Percentiles rank a stretch among this genome's conserved stretches.
Evolutionary conservation across 2,797 vertebrate genomes (phyloP).

Genomic region (Emydoidea blandingii): DNA sequence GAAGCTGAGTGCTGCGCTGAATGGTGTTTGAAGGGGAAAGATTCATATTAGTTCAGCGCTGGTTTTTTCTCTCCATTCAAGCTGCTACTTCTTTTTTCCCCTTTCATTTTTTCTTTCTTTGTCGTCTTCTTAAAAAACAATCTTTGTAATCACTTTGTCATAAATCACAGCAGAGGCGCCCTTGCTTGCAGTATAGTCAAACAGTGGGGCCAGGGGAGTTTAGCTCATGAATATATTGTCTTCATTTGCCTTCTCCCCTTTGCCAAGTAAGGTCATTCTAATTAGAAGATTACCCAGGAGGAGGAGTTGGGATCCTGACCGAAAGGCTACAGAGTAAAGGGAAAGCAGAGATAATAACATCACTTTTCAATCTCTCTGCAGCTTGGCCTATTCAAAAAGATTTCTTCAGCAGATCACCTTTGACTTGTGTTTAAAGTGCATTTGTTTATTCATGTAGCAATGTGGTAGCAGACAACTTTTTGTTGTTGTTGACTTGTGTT

Average conservation of each 20-base stretch:
- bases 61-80: not conserved
- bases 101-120: not conserved
- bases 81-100: not conserved
- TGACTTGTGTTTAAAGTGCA: not conserved
- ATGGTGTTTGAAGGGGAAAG: not conserved
- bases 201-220: not conserved
- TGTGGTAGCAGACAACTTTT: not conserved
- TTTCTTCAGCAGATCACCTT: not conserved
- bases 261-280: not conserved
- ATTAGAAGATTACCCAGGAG: not conserved
- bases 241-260: not conserved
- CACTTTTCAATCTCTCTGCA: not conserved
- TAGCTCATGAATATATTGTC: not conserved
- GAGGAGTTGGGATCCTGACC: not conserved
- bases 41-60: not conserved
- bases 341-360: not conserved
- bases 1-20: not conserved
- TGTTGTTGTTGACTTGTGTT: not conserved
- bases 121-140: not conserved
- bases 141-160: not conserved
- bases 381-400: not conserved
- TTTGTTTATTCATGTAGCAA: rapidly evolving
- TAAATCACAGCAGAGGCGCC: not conserved
- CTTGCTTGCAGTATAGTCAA: not conserved
- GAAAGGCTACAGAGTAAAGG: not conserved